A percentile compares a stretch with the other conserved stretches of the same genome.
phyloP scores from a whole-genome alignment of 2,888 invertebrate genomes.

The Chymomyza procnemis region DNA sequence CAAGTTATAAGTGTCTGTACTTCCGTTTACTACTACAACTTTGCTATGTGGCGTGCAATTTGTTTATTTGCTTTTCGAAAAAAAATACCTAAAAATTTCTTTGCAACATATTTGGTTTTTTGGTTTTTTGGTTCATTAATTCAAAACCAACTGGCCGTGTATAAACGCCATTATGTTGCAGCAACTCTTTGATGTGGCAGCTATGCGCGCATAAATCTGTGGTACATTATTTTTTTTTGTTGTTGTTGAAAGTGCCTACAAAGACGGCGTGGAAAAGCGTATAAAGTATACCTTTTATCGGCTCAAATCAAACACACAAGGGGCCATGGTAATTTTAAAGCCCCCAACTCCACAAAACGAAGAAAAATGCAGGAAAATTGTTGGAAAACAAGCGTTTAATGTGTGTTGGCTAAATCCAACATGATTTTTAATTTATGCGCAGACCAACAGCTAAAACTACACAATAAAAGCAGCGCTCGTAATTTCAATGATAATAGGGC shows the following conservation, averaged over 20 bases:
- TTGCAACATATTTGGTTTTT: not conserved
- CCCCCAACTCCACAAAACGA: not conserved
- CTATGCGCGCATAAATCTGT: slow-evolving; percentile 55
- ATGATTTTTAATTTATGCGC: slow-evolving; percentile 70
- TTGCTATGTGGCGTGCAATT: not conserved
- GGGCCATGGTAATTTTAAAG: slow-evolving; percentile 13
- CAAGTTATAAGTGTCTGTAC: slow-evolving; percentile 20
- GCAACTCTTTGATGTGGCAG: slow-evolving; percentile 57
- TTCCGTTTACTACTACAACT: slow-evolving; percentile 19
- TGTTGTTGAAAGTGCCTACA: not conserved
- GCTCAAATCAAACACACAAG: slow-evolving; percentile 67
- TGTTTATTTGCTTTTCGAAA: not conserved
- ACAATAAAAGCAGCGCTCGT: slow-evolving; percentile 12
- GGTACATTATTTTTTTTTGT: not conserved
- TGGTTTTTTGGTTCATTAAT: slow-evolving; percentile 46
- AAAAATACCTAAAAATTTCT: not conserved
- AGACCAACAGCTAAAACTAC: slow-evolving; percentile 1
- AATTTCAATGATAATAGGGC: slow-evolving; percentile 57
- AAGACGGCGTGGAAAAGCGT: slow-evolving; percentile 55
- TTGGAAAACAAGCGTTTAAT: slow-evolving; percentile 63
- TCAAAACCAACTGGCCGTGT: slow-evolving; percentile 59
- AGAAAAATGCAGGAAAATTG: not conserved
- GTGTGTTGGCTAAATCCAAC: slow-evolving; percentile 30
- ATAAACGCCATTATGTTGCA: too few species aligned
- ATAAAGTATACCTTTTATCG: slow-evolving; percentile 63